Base-by-base conservation (phyloP, 2,113 vertebrate species). In the Myrmecophaga tridactyla region DNA sequence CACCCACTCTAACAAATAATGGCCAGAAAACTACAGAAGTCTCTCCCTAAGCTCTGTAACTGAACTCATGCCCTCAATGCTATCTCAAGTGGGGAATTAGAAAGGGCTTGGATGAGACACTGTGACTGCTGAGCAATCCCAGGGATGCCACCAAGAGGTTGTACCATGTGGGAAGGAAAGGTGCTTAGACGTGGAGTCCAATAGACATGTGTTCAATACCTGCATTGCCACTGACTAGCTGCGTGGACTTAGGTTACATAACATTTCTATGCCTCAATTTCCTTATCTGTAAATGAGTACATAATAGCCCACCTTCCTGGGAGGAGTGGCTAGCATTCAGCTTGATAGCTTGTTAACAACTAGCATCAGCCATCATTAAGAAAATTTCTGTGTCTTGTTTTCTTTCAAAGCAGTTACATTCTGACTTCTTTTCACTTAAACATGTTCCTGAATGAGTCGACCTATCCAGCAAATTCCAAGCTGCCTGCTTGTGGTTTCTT, bases 331-430 rank as follows among this genome's bases (percentile, higher is more conserved):
- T 14, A 39, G 72, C 43, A 36, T 11, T 4, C 4, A 39, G 48
- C 51, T 25, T 20, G 14, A 43, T 3, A 69, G 58, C 21, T 7
- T 17, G 46, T 70, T 67, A 90, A 48, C 2, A 21, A 9, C 51
- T 56, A 76, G 1, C 6, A 20, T 18, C 65, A 36, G 34, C 20
- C 36, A 48, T 31, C 39, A 86, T 76, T 48, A 84, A 10, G 82
- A 85, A 80, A 89, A 92, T 87, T 65, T 80, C 65, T 17, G 62
- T 21, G 43, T 48, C 36, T 31, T 34, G 18, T n/a, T n/a, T n/a
- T n/a, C 75, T 86, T 31, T 27, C 84, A 93, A 92, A 63, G 70
- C 84, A 86, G 86, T 36, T 88, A 23, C 53, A 90, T n/a, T 60
- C 70, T 91, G 88, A 70, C 65, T 60, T 70, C 31, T 41, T 56